These are phyloP conservation scores for Microcebus lehilahytsara DNA, from an alignment of 2,113 vertebrate species.

Conservation along the genomic window DNA sequence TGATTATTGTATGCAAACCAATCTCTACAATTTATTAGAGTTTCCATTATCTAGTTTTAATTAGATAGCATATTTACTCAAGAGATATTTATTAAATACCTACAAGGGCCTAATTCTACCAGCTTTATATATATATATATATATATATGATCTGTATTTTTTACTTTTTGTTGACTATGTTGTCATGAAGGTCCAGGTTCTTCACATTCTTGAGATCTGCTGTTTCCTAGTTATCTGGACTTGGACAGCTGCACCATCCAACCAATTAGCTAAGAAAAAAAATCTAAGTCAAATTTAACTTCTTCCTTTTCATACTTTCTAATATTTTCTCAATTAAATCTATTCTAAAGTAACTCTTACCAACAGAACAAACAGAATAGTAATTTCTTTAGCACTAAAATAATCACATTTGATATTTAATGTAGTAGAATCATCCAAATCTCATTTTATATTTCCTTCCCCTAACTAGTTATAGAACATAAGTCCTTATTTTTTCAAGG, in stretches of 20 bases:
- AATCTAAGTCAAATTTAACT: not conserved
- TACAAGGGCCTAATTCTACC: not conserved
- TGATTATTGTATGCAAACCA: not conserved
- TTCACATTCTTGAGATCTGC: not conserved
- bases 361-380: not conserved
- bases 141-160: not conserved
- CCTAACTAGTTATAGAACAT: not conserved
- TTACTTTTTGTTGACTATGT: not conserved
- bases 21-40: not conserved
- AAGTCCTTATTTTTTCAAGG: not conserved
- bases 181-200: not conserved
- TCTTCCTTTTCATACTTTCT: not conserved
- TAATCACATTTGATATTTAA: not conserved
- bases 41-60: not conserved
- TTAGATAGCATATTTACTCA: not conserved
- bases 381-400: not conserved
- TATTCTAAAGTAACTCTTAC: not conserved
- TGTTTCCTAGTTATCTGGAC: not conserved
- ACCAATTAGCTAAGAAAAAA: not conserved
- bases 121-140: not conserved
- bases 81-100: not conserved
- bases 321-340: not conserved
- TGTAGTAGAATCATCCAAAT: not conserved
- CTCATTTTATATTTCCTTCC: not conserved
- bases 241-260: not conserved